Conservation (phyloP, 2,888 invertebrate species). For the Coelopa pilipes region DNA sequence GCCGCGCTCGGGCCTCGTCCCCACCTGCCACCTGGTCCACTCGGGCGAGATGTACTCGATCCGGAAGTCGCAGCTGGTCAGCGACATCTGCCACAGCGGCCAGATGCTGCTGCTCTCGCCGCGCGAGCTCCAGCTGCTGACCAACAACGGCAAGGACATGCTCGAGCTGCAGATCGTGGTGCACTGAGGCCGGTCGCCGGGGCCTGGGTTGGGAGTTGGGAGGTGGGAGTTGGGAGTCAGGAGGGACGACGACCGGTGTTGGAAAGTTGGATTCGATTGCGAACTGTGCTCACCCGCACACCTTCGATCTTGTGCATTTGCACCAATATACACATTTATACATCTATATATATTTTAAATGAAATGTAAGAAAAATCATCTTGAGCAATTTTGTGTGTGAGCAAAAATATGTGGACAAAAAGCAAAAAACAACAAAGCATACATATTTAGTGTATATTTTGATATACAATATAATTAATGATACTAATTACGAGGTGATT, state of each 20-base stretch:
- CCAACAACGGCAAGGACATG: conserved; percentile 53
- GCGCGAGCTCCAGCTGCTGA: conserved; percentile 49
- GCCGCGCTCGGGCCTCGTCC: conserved; percentile 46
- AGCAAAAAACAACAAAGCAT: too few species aligned
- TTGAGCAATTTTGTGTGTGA: too few species aligned
- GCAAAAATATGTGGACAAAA: too few species aligned
- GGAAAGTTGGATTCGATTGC: too few species aligned
- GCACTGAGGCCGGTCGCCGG: conserved; percentile 40
- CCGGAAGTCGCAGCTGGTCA: conserved; percentile 48
- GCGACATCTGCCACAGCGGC: conserved; percentile 51
- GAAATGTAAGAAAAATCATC: too few species aligned
- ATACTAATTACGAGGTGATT: too few species aligned
- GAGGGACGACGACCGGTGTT: not conserved
- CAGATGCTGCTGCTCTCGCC: conserved; percentile 51
- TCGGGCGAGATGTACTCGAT: conserved; percentile 57
- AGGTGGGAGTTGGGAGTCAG: not conserved
- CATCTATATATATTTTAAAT: too few species aligned
- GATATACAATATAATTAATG: too few species aligned
- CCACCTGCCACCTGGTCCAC: conserved; percentile 52
- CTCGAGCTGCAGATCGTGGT: conserved; percentile 53
- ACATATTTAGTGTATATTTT: too few species aligned
- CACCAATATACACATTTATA: too few species aligned
- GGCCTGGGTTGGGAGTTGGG: not conserved
- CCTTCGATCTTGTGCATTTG: too few species aligned
- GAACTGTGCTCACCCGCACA: too few species aligned